Evolutionary conservation across 2,888 invertebrate species (phyloP).

Genomic region (Drosophila affinis): DNA sequence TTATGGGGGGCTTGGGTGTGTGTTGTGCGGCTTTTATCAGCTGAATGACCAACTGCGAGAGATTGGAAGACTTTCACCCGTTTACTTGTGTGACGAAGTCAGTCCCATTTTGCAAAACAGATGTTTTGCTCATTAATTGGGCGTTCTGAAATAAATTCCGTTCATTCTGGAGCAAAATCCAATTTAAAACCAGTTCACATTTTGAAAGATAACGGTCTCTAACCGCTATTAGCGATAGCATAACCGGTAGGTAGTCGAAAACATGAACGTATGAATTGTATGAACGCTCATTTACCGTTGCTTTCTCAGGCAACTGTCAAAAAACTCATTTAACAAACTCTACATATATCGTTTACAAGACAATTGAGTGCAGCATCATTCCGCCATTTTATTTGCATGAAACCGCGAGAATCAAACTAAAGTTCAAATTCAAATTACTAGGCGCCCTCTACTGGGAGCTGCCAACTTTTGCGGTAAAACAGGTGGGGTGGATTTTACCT

Average conservation of each 20-base stretch:
- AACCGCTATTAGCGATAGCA: slow-evolving; percentile 17
- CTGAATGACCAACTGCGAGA: not conserved
- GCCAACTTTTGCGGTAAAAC: too few species aligned
- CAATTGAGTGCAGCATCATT: slow-evolving; percentile 61
- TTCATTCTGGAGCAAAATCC: not conserved
- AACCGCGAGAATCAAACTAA: slow-evolving; percentile 6
- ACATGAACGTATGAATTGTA: too few species aligned
- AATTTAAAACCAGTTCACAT: slow-evolving; percentile 20
- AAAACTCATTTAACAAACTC: too few species aligned
- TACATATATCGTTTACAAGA: slow-evolving; percentile 52
- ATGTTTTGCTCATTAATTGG: not conserved
- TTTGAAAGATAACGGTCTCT: slow-evolving; percentile 1
- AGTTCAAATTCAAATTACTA: slow-evolving; percentile 15
- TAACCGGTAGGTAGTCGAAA: not conserved
- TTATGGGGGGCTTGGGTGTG: slow-evolving; percentile 12
- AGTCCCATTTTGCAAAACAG: not conserved
- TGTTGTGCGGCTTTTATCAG: slow-evolving; percentile 12
- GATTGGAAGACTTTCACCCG: not conserved
- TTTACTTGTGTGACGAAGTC: not conserved
- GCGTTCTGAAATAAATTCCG: not conserved
- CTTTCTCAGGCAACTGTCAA: too few species aligned
- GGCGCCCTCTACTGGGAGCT: slow-evolving; percentile 17
- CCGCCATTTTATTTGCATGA: slow-evolving; percentile 47
- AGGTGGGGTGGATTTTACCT: too few species aligned
- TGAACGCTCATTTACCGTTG: too few species aligned